Base-by-base conservation (phyloP, 2,888 invertebrate genomes). In the Meteorus colon region DNA sequence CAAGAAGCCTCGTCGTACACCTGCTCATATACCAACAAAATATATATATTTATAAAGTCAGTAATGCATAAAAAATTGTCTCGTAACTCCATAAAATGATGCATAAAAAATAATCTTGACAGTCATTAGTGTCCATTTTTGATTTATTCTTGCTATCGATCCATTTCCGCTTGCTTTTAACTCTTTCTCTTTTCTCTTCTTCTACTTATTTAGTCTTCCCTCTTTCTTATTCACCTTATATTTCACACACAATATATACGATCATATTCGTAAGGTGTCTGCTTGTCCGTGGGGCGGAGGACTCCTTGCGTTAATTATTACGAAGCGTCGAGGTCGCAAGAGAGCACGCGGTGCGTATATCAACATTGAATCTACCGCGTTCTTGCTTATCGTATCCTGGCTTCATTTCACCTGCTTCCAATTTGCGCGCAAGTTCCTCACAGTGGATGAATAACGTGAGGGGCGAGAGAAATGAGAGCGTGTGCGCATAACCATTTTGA, bases 341-440 rank as follows among this genome's bases (percentile, higher is more conserved):
- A 55, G 55, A 55, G 70, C 48, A 66, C 60, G 16, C 45, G 45
- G 24, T 59, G 65, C 27, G 34, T 72, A 45, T 68, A 77, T 77
- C 75, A 68, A 51, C 67, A 41, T 60, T 76, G 19, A 55, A 76
- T 76, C 78, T 73, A 63, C 62, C 55, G 55, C 55, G 19, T 55
- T 19, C 19, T 55, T n/a, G 48, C n/a, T 51, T 75, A 59, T 65
- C 69, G 73, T 72, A 75, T 76, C 74, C 77, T 70, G 55, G 62
- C 66, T 51, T 48, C 74, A 78, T 76, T 77, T 77, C 80, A 80
- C 80, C 80, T 80, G 80, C 80, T 75, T 63, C 79, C 79, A 80
- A 79, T 80, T 80, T 79, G 73, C 75, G 74, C 78, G 73, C 19
- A 31, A 24, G 45, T 68, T 68, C 19, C 68, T 45, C 16, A 6